phyloP scores from a whole-genome alignment of 2,113 vertebrate genomes.

The Centrocercus urophasianus region DNA sequence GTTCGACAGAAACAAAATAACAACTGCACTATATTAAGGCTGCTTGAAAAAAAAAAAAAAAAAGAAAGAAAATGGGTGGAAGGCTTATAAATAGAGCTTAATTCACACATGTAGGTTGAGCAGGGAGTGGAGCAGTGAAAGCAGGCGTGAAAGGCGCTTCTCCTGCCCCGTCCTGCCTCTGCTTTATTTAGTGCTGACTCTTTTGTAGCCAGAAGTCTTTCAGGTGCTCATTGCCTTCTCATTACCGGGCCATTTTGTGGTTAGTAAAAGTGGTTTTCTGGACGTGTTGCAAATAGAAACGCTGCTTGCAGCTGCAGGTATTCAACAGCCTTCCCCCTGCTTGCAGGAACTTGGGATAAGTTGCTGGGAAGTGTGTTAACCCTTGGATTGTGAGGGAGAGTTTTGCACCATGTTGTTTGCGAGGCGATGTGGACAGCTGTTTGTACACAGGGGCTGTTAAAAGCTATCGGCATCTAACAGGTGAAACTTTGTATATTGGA shows the following conservation, averaged over 20 bases:
- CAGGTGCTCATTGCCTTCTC: constrained; percentile 18
- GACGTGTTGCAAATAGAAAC: neutral
- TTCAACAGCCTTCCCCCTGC: neutral
- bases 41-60: constrained; percentile 15
- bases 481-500: neutral
- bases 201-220: constrained; percentile 23
- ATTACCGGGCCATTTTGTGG: constrained; percentile 27
- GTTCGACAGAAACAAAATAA: constrained; percentile 71
- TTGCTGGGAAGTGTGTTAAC: neutral
- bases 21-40: constrained; percentile 56
- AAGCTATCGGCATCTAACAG: neutral
- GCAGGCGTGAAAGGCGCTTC: rapidly evolving
- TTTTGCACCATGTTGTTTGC: neutral
- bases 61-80: constrained; percentile 17
- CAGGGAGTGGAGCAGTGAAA: neutral
- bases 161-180: neutral
- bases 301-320: neutral
- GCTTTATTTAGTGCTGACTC: constrained; percentile 48
- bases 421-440: neutral
- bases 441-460: neutral
- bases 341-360: neutral
- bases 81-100: constrained; percentile 64
- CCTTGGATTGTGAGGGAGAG: neutral
- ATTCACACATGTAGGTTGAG: constrained; percentile 29
- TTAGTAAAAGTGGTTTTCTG: neutral